These are phyloP conservation scores for Eupeodes corollae DNA, from an alignment of 1,140 invertebrate genomes.

Conservation along the genomic window DNA sequence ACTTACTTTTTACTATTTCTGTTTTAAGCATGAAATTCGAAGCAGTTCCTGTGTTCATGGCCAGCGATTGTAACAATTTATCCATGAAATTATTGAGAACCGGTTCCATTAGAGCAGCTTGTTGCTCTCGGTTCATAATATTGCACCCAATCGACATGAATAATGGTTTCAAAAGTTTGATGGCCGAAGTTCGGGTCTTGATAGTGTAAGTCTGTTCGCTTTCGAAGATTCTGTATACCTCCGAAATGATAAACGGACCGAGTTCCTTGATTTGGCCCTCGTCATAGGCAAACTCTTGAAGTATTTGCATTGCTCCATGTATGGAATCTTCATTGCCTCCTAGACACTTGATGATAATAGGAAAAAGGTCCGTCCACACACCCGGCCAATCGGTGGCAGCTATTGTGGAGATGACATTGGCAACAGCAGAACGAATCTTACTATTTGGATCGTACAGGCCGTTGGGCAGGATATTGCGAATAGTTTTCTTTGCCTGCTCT, in stretches of 20 bases:
- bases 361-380: slow-evolving; percentile 62
- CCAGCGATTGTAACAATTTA: slow-evolving; percentile 53
- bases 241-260: slow-evolving; percentile 62
- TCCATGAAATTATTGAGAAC: slow-evolving; percentile 59
- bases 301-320: slow-evolving; percentile 66
- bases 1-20: slow-evolving; percentile 55
- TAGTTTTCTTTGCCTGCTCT: slow-evolving; percentile 48
- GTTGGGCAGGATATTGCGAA: slow-evolving; percentile 54
- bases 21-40: slow-evolving; percentile 60
- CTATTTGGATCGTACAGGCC: slow-evolving; percentile 60
- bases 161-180: slow-evolving; percentile 30
- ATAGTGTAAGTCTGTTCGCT: slow-evolving; percentile 46
- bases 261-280: slow-evolving; percentile 60
- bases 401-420: slow-evolving; percentile 63
- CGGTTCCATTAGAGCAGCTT: slow-evolving; percentile 54
- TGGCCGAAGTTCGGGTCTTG: slow-evolving; percentile 29
- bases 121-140: slow-evolving; percentile 53
- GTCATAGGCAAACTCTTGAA: slow-evolving; percentile 62
- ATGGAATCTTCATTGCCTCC: slow-evolving; percentile 49
- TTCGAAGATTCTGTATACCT: slow-evolving; percentile 64
- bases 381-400: slow-evolving; percentile 73
- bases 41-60: slow-evolving; percentile 45
- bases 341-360: slow-evolving; percentile 54
- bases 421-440: slow-evolving; percentile 58
- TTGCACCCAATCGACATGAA: slow-evolving; percentile 43